These are phyloP conservation scores for Phymanthus crucifer DNA, from an alignment of 92 coral and sea anemone genomes.

Conservation along the genomic window DNA sequence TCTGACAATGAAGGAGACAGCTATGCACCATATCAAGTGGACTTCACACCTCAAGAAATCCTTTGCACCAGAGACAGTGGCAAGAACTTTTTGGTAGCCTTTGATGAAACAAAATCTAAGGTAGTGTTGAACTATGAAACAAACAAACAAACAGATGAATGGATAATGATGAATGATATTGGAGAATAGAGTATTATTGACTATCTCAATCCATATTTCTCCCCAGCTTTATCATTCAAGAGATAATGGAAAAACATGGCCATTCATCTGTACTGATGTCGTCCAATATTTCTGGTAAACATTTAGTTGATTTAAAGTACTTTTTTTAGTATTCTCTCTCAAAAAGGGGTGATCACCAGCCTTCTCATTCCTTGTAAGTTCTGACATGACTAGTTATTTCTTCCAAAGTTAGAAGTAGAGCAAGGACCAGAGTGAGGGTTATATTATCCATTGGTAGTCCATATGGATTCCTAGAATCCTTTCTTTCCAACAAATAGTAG, in stretches of 20 bases:
- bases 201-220: not conserved
- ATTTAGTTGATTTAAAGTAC: too few species aligned
- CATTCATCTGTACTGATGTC: slow-evolving; percentile 23
- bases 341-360: too few species aligned
- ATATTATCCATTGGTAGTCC: too few species aligned
- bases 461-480: too few species aligned
- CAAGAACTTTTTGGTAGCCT: slow-evolving; percentile 26
- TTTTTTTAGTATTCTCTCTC: too few species aligned
- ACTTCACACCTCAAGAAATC: slow-evolving; percentile 28
- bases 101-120: slow-evolving; percentile 27
- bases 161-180: not conserved
- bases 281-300: slow-evolving; percentile 63
- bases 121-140: not conserved
- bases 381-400: too few species aligned
- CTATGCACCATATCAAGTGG: slow-evolving; percentile 2
- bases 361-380: too few species aligned
- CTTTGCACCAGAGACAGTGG: slow-evolving; percentile 3
- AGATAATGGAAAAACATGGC: slow-evolving; percentile 53
- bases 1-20: slow-evolving; percentile 36
- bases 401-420: too few species aligned
- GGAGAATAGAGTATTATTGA: not conserved
- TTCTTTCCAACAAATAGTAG: too few species aligned
- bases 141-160: too few species aligned
- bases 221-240: slow-evolving; percentile 51
- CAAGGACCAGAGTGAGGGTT: too few species aligned